Percentiles rank a stretch among this genome's conserved stretches.
These are phyloP conservation scores for Crypturellus undulatus DNA, from an alignment of 2,113 vertebrate genomes.

Conservation along the genomic window DNA sequence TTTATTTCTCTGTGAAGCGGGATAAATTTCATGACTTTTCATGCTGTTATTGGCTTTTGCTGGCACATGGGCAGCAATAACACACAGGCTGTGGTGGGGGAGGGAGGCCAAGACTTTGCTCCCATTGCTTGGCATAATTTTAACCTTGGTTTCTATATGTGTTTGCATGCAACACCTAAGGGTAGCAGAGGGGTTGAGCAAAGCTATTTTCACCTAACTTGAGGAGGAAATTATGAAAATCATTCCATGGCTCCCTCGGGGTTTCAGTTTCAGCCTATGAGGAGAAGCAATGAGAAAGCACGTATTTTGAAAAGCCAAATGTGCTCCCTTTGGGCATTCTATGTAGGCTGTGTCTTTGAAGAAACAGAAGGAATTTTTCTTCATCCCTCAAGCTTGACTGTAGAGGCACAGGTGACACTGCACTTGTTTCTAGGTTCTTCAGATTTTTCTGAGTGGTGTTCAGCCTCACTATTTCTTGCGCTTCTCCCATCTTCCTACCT, in stretches of 20 bases:
- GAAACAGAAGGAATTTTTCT: neutral
- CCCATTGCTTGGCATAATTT: neutral
- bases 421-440: neutral
- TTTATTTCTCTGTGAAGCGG: neutral
- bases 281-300: neutral
- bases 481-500: neutral
- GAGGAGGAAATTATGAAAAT: neutral
- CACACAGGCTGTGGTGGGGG: neutral
- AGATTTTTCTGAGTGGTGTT: neutral
- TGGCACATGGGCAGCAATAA: neutral
- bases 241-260: neutral
- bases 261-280: neutral
- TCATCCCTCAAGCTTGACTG: neutral
- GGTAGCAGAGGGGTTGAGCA: neutral
- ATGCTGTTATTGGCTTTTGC: neutral
- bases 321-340: neutral
- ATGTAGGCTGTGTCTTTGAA: neutral
- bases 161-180: neutral
- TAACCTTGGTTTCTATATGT: neutral
- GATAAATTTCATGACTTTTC: neutral
- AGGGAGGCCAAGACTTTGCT: neutral
- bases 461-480: fast-evolving
- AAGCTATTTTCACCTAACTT: neutral
- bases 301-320: neutral
- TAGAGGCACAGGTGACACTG: neutral